Evolutionary conservation across 2,113 vertebrate genomes (phyloP).

Genomic region (Leucoraja erinaceus): DNA sequence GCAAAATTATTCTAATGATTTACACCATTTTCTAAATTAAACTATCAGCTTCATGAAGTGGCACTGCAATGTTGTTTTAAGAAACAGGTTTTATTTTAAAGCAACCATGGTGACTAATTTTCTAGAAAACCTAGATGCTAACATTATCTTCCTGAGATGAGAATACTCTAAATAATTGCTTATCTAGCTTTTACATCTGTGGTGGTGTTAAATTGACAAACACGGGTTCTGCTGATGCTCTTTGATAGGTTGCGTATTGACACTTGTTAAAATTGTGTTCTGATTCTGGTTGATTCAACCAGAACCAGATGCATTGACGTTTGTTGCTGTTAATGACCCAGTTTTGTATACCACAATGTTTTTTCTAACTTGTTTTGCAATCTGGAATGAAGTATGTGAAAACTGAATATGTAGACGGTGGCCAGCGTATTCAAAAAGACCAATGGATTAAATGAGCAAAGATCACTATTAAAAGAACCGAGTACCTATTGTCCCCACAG

Average conservation of each 20-base stretch:
- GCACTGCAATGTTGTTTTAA: background rate
- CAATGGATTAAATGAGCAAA: no score
- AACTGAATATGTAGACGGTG: background rate
- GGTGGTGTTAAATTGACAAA: background rate
- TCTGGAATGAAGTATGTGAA: slow-evolving; percentile 21
- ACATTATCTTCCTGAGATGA: background rate
- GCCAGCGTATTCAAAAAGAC: background rate
- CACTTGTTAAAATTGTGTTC: background rate
- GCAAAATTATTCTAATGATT: background rate
- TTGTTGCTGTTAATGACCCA: background rate
- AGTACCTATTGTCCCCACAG: no score
- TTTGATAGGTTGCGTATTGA: background rate
- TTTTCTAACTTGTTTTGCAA: background rate
- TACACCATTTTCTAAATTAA: background rate
- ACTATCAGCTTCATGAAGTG: background rate
- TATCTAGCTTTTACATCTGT: background rate
- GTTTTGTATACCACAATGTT: background rate
- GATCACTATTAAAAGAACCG: background rate
- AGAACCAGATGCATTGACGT: background rate
- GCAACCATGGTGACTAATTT: background rate
- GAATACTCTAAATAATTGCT: background rate
- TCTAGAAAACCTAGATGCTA: background rate
- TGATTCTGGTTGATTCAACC: no score
- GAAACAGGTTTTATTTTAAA: background rate
- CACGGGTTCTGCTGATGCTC: no score